Evolutionary conservation across 1,140 invertebrate genomes (phyloP), one percentile per base, ranked within the genome.

Genomic region (Elymnias hypermnestra): DNA sequence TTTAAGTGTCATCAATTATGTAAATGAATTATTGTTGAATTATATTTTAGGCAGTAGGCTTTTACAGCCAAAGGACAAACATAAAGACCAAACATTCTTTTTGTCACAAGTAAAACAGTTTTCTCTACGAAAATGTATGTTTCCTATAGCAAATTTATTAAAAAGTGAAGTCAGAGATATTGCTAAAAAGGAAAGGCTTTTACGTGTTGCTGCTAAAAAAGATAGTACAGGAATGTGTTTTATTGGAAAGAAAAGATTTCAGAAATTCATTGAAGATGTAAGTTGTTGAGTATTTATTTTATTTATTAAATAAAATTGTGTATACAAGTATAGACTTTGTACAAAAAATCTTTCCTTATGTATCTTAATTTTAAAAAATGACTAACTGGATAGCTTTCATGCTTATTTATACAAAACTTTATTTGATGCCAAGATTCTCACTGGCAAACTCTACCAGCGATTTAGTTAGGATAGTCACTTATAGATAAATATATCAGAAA

Each of bases 161-260:
- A 99, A 99, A 84, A 70, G 53, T 21, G 77, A 93, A 69, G 95
- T 99, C 0, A 95, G 95, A 84, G 67, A 90, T 52, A 91, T 98
- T 15, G 97, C 97, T 5, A 56, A 65, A 33, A 76, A 90, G 52
- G 88, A 91, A 75, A 92, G 92, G 1, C 87, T 99, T 33, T 72
- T 91, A 5, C 88, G 88, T 57, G 89, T 98, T 54, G 91, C 91
- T n/a, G 85, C 87, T 12, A 98, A 97, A 67, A 94, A 89, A 71
- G 97, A 99, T 86, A 98, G 96, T 70, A 95, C 94, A 73, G 97
- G 98, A 9, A 98, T 99, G 58, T 99, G 97, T 86, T 99, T 99
- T 79, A 95, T 99, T 71, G 98, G 98, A 12, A 91, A 92, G 72
- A 87, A 92, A 55, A 88, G 90, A 60, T 95, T 95, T 77, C 87